These are phyloP conservation scores for Ditylenchus weischeri DNA, from an alignment of 2,888 invertebrate species.

Conservation along the genomic window DNA sequence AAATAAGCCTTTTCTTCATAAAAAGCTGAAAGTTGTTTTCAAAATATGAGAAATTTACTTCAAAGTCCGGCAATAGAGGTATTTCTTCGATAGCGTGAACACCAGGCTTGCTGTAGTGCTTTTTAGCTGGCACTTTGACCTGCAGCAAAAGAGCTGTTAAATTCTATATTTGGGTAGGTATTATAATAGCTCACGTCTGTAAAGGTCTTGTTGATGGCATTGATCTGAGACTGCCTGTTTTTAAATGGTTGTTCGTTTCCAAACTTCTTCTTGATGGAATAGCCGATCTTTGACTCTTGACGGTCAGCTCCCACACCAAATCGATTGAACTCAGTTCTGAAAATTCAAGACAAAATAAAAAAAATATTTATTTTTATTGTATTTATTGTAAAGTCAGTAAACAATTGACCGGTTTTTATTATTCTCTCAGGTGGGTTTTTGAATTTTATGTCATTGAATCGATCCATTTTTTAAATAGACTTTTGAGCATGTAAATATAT, in stretches of 20 bases:
- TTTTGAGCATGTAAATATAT: no score
- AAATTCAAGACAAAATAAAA: not conserved
- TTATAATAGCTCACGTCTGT: constrained; percentile 70
- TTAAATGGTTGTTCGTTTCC: constrained; percentile 77
- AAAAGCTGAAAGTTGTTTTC: not conserved
- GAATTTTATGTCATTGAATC: no score
- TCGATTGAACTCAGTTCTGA: constrained; percentile 92
- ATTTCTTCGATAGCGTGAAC: constrained; percentile 84
- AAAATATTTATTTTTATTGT: not conserved
- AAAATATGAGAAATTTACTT: constrained; percentile 55
- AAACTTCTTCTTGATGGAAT: constrained; percentile 80
- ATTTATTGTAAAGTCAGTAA: no score
- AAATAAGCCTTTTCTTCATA: no score
- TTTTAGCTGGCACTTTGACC: constrained; percentile 63
- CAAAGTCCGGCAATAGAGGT: constrained; percentile 89
- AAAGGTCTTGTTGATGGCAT: constrained; percentile 95
- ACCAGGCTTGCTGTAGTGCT: constrained; percentile 93
- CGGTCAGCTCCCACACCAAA: constrained; percentile 94
- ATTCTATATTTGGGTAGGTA: not conserved
- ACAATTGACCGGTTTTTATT: no score
- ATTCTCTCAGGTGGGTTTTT: no score
- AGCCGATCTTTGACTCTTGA: constrained; percentile 97
- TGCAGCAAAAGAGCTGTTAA: constrained; percentile 14
- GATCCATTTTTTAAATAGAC: no score
- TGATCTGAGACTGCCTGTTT: constrained; percentile 93